phyloP scores from a whole-genome alignment of 2,888 invertebrate genomes.

The Branchipolynoe longqiensis region DNA sequence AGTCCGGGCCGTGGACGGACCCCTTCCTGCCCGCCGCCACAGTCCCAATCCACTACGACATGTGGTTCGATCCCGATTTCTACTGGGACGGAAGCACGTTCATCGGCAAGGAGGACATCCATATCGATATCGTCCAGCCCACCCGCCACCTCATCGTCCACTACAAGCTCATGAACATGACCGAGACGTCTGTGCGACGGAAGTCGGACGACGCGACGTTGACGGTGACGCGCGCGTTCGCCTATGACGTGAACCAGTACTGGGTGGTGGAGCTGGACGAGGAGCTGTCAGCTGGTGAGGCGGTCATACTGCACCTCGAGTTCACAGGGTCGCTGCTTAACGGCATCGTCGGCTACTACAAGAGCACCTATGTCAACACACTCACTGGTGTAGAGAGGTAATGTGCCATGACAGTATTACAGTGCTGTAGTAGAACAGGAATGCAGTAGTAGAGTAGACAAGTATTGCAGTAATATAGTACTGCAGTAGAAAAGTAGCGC shows the following conservation, averaged over 20 bases:
- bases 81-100: constrained; percentile 83
- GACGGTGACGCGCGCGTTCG: constrained; percentile 71
- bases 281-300: constrained; percentile 69
- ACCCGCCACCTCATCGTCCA: constrained; percentile 84
- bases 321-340: constrained; percentile 87
- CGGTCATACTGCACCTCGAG: constrained; percentile 83
- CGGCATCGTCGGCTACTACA: constrained; percentile 89
- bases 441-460: too few species aligned
- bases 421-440: too few species aligned
- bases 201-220: constrained; percentile 61
- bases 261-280: constrained; percentile 80
- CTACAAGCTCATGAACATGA: constrained; percentile 85
- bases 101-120: constrained; percentile 84
- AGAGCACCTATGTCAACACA: constrained; percentile 84
- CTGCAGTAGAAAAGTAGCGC: too few species aligned
- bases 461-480: too few species aligned
- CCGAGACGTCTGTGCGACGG: constrained; percentile 78
- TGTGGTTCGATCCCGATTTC: constrained; percentile 87
- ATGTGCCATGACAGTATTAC: too few species aligned
- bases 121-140: constrained; percentile 76
- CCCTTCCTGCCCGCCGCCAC: constrained; percentile 85
- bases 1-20: constrained; percentile 62
- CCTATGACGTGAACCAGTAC: constrained; percentile 81
- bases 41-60: constrained; percentile 86
- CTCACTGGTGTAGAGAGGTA: constrained; percentile 75